Conservation (phyloP, 2,797 vertebrate genomes). For the Hyperoplus immaculatus region DNA sequence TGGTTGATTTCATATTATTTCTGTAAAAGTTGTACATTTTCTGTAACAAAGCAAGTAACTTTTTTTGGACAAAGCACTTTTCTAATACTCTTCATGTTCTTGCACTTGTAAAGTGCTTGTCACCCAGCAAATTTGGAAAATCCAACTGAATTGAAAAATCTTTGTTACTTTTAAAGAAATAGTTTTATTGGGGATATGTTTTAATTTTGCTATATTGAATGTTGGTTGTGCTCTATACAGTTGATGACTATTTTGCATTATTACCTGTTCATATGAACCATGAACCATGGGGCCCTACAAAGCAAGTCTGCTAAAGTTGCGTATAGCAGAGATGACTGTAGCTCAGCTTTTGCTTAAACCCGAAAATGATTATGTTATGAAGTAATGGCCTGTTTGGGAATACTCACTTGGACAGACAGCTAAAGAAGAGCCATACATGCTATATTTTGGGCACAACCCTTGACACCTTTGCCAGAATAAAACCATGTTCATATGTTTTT, state of each 20-base stretch:
- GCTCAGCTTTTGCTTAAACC: conserved; percentile 21
- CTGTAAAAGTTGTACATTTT: conserved; percentile 72
- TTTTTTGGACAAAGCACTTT: conserved; percentile 76
- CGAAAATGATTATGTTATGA: conserved; percentile 22
- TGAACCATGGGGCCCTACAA: conserved; percentile 14
- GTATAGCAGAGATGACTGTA: conserved; percentile 1
- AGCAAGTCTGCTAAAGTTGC: conserved; percentile 28
- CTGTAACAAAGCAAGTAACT: conserved; percentile 70
- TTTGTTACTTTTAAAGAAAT: conserved; percentile 43
- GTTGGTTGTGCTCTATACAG: conserved; percentile 37
- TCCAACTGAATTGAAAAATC: conserved; percentile 68
- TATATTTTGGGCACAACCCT: conserved; percentile 54
- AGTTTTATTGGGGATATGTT: conserved; percentile 2
- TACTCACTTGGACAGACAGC: conserved; percentile 13
- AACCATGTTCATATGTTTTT: conserved; percentile 55
- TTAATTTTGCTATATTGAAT: conserved; percentile 30
- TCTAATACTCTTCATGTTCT: conserved; percentile 63
- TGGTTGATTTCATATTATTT: conserved; percentile 70
- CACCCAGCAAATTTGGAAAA: conserved; percentile 49
- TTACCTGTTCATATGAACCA: conserved; percentile 31
- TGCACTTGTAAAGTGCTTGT: conserved; percentile 67
- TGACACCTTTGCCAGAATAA: conserved; percentile 53
- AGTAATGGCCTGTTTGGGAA: conserved; percentile 20
- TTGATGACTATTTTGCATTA: conserved; percentile 41
- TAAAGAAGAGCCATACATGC: conserved; percentile 51